phyloP scores from a whole-genome alignment of 2,797 vertebrate genomes.

The Rachycentron canadum region DNA sequence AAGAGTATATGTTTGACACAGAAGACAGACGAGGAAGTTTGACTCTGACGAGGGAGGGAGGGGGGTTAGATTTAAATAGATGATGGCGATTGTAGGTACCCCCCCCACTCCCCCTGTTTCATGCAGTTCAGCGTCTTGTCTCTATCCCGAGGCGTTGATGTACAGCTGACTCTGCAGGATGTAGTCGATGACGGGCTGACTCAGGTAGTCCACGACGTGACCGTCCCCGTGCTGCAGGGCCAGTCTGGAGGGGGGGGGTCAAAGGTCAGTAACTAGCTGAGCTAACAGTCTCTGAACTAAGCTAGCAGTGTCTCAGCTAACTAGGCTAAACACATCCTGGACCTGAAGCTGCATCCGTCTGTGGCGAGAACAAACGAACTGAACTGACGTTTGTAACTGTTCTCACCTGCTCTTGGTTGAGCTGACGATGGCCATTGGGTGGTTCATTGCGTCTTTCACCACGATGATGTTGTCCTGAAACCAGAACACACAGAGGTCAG shows the following conservation, averaged over 20 bases:
- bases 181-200: constrained; percentile 97
- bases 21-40: constrained; percentile 72
- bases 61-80: constrained; percentile 17
- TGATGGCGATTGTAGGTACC: constrained; percentile 13
- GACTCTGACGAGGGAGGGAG: constrained; percentile 5
- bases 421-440: constrained; percentile 96
- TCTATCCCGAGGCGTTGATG: constrained; percentile 96
- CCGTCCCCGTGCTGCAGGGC: constrained; percentile 98
- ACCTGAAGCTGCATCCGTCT: too few species aligned
- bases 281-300: too few species aligned
- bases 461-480: constrained; percentile 94
- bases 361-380: too few species aligned
- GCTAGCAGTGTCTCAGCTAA: too few species aligned
- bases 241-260: constrained; percentile 82
- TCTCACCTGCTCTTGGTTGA: constrained; percentile 98
- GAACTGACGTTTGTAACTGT: too few species aligned
- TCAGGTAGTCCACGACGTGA: constrained; percentile 96
- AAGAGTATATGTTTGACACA: constrained; percentile 79
- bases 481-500: constrained; percentile 25
- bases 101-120: constrained; percentile 23
- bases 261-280: neutral
- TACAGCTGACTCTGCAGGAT: constrained; percentile 99
- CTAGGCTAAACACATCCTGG: too few species aligned
- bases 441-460: constrained; percentile 92
- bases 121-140: neutral